Conservation (phyloP, 2,113 vertebrate species). For the Gambusia holbrooki region DNA sequence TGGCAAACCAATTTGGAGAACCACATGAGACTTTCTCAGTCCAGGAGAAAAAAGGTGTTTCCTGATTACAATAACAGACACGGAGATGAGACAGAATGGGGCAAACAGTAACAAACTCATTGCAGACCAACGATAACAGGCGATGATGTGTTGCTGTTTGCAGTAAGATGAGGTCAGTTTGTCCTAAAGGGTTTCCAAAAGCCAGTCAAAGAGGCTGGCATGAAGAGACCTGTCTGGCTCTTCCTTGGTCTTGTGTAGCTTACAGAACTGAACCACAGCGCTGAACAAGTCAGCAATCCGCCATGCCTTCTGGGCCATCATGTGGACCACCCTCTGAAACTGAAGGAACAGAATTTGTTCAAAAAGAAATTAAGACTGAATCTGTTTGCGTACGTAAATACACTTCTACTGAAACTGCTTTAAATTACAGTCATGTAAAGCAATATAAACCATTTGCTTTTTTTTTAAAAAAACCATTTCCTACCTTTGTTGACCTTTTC, state of each 20-base stretch:
- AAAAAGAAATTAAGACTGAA: neutral
- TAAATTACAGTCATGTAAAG: neutral
- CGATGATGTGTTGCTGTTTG: conserved; percentile 26
- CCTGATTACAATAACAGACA: conserved; percentile 38
- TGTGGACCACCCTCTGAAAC: conserved; percentile 92
- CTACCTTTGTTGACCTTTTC: conserved; percentile 88
- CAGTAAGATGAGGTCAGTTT: neutral
- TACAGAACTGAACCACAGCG: conserved; percentile 90
- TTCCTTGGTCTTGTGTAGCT: conserved; percentile 80
- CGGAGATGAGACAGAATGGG: conserved; percentile 8
- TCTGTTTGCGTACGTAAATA: neutral
- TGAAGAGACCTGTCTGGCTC: conserved; percentile 58
- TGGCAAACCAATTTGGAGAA: conserved; percentile 21
- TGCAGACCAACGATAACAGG: conserved; percentile 19
- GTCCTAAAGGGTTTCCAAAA: conserved; percentile 85
- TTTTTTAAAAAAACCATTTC: neutral
- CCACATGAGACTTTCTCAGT: conserved; percentile 25
- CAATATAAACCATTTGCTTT: neutral
- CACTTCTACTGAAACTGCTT: neutral
- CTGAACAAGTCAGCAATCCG: conserved; percentile 92
- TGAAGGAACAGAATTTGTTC: conserved; percentile 55
- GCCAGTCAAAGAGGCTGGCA: conserved; percentile 94
- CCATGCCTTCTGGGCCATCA: conserved; percentile 91
- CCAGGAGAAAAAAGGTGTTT: conserved; percentile 25
- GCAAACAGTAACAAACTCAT: conserved; percentile 15